phyloP scores from a whole-genome alignment of 1,140 invertebrate species.

The Eriosoma lanigerum region DNA sequence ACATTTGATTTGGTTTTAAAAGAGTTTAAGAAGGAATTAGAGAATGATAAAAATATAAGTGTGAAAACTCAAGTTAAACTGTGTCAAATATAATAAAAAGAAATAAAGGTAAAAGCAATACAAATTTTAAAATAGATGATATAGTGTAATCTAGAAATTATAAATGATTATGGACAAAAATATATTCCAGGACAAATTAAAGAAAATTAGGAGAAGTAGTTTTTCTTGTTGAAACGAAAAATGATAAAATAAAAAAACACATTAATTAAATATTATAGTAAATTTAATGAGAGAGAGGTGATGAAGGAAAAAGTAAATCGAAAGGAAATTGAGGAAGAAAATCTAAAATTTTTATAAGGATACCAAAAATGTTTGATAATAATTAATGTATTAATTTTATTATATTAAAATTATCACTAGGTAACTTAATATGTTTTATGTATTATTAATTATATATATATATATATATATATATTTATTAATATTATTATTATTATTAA shows the following conservation, averaged over 20 bases:
- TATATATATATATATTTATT: too few species aligned
- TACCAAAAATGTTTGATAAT: not conserved
- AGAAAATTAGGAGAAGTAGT: slow-evolving; percentile 2
- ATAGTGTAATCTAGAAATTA: not conserved
- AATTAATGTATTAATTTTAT: not conserved
- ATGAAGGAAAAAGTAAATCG: not conserved
- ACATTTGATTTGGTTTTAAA: slow-evolving; percentile 8
- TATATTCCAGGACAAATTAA: not conserved
- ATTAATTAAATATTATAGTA: not conserved
- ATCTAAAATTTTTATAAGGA: not conserved
- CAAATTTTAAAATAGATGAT: slow-evolving; percentile 7
- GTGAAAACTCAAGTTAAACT: not conserved
- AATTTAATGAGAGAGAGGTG: not conserved
- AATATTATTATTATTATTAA: too few species aligned
- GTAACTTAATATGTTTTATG: too few species aligned
- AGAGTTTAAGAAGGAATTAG: not conserved
- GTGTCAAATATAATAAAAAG: not conserved
- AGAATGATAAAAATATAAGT: not conserved
- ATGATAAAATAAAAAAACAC: not conserved
- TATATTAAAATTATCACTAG: too few species aligned
- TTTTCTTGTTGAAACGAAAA: not conserved
- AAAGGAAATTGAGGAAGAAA: not conserved
- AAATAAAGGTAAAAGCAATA: not conserved
- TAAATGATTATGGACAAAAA: not conserved
- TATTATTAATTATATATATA: too few species aligned